Base-by-base conservation (phyloP, 2,888 invertebrate genomes). In the Hypselothyrea guttata region DNA sequence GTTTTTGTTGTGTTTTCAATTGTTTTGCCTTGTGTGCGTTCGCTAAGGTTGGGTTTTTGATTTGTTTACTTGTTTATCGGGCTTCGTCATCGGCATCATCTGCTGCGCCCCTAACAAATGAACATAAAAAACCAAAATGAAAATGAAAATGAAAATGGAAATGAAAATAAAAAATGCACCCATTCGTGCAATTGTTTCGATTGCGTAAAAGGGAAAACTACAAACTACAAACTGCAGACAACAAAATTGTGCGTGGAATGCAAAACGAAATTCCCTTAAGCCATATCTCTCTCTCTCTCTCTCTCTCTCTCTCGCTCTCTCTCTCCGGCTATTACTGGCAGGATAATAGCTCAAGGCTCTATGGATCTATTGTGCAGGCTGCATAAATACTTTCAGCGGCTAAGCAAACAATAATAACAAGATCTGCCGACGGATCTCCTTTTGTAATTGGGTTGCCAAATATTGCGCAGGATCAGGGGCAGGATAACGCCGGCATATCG, bases 331-430 rank as follows among this genome's bases (percentile, higher is more conserved):
- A n/a, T n/a, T n/a, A 18, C 49, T 35, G 52, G 37, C 54, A 72
- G 63, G 83, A 78, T 78, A 78, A 78, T 78, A 78, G 78, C 78
- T 78, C 85, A 84, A 78, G 78, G 85, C 82, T 84, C 66, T 78
- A 34, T 78, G 84, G 65, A 59, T 66, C 83, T 82, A 82, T 78
- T 78, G 85, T 78, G 37, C 59, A 51, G 70, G 75, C 82, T 74
- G 75, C 71, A 71, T 82, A 84, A 78, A 78, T 75, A 73, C 53
- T 42, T 22, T 37, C 22, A 45, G 46, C 58, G 84, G 78, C 85
- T 82, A 84, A 84, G 53, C 78, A 77, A 84, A 78, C 83, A 83
- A 56, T 42, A 52, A 33, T 27, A 11, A 41, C 34, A 33, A 7
- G 16, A 37, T 33, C 11, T 11, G 33, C 33, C n/a, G 11, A 11